phyloP scores from a whole-genome alignment of 2,888 invertebrate genomes.

The Eristalinus aeneus region DNA sequence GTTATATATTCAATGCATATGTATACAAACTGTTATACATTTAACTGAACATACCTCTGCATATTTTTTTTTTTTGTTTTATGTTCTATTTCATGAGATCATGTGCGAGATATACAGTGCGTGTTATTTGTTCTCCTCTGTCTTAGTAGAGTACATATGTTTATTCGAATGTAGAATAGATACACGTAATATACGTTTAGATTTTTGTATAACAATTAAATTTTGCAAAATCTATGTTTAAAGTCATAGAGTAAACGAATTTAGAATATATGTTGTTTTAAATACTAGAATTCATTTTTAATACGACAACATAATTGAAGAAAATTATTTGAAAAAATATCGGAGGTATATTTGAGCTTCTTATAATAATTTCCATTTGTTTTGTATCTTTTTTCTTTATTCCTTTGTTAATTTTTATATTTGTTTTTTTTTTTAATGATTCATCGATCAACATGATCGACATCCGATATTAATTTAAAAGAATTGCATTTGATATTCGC shows the following conservation, averaged over 20 bases:
- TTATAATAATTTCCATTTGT: not conserved
- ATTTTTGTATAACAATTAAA: slow-evolving; percentile 15
- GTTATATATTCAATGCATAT: slow-evolving; percentile 54
- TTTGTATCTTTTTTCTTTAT: slow-evolving; percentile 8
- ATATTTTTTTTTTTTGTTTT: slow-evolving; percentile 55
- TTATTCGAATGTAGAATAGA: slow-evolving; percentile 39
- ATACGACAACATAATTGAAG: slow-evolving; percentile 31
- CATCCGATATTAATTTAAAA: not conserved
- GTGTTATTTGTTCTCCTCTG: slow-evolving; percentile 25
- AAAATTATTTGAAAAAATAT: slow-evolving; percentile 36
- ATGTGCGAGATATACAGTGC: slow-evolving; percentile 27
- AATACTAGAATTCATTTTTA: slow-evolving; percentile 18
- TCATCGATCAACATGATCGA: not conserved
- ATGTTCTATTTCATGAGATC: slow-evolving; percentile 28
- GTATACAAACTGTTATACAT: slow-evolving; percentile 56
- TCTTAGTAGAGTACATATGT: slow-evolving; percentile 30
- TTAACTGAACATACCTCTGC: slow-evolving; percentile 68
- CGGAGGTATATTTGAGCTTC: slow-evolving; percentile 60
- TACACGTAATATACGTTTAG: slow-evolving; percentile 5
- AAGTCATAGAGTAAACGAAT: slow-evolving; percentile 27
- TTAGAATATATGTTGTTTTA: slow-evolving; percentile 34
- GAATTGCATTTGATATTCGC: not conserved
- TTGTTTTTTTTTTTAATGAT: slow-evolving; percentile 2
- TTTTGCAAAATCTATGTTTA: slow-evolving; percentile 19
- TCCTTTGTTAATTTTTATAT: not conserved